Conservation (phyloP, 1,140 invertebrate genomes). For the Paraescarpia echinospica region DNA sequence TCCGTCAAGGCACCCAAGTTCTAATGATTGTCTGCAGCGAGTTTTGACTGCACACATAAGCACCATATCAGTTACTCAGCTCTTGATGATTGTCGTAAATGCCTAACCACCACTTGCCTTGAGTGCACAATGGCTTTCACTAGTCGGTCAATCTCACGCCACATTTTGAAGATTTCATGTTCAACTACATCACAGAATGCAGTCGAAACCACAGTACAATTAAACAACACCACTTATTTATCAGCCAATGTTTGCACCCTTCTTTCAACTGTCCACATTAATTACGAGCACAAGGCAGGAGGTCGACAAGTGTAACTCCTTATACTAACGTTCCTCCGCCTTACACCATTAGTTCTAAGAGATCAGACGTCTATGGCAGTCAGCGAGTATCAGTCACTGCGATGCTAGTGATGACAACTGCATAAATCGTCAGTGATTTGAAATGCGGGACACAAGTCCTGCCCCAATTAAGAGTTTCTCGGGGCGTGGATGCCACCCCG, state of each 20-base stretch:
- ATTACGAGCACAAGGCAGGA: background rate
- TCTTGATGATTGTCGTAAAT: constrained; percentile 6
- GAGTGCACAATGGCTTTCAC: background rate
- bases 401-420: background rate
- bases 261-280: background rate
- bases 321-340: background rate
- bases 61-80: background rate
- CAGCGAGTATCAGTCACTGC: background rate
- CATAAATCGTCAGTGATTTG: constrained; percentile 1
- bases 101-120: background rate
- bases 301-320: background rate
- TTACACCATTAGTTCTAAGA: background rate
- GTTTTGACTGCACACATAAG: background rate
- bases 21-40: background rate
- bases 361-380: background rate
- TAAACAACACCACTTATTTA: background rate
- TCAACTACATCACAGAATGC: background rate
- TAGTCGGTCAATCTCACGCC: background rate
- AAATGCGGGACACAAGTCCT: background rate
- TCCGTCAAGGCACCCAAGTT: background rate
- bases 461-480: background rate
- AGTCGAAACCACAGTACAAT: background rate
- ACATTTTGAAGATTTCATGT: background rate
- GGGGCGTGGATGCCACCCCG: background rate
- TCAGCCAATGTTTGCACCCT: background rate